Base-by-base conservation (phyloP, 2,888 invertebrate species). In the Cyclophora punctaria region DNA sequence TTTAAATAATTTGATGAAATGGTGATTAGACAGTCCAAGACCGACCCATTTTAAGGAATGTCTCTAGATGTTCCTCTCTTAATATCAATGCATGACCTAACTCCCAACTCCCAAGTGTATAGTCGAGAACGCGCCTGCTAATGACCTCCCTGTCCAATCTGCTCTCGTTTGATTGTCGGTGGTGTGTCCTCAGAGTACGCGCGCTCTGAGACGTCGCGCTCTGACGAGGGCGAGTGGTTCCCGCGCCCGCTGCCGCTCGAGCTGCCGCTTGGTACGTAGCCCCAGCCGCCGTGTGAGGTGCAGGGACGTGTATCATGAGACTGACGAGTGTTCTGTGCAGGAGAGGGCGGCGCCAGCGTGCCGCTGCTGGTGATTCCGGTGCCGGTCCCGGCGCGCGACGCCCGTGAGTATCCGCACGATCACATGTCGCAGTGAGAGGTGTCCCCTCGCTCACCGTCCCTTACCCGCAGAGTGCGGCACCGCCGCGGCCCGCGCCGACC, bases 281-380 rank as follows among this genome's bases (percentile, higher is more conserved):
- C 6, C n/a, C 3, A 5, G 37, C 4, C 37, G 37, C 4, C 37
- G 37, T 37, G 37, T 37, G 37, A 5, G 37, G 37, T 37, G 37
- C 3, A 43, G 4, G n/a, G 7, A 4, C 20, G 4, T 6, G 7
- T 20, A 20, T 20, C 20, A 20, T 20, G 20, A 20, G 20, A 20
- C 7, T 3, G 3, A 0, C n/a, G 4, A 41, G 40, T 47, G 42
- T 4, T 41, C 35, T 48, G 44, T 7, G 45, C 56, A 62, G 63
- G 58, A 6, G 48, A 55, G 7, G 63, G 55, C 35, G 48, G 33
- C 7, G 48, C 66, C 33, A 20, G 20, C 20, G 50, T 75, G 55
- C 71, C 75, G 5, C 51, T 78, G 58, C 65, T 78, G 51, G 58
- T 78, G 55, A 58, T 79, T 52, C 78, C 76, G 0, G 63, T 78